Evolutionary conservation across 2,113 vertebrate genomes (phyloP).

Genomic region (Pavo muticus): DNA sequence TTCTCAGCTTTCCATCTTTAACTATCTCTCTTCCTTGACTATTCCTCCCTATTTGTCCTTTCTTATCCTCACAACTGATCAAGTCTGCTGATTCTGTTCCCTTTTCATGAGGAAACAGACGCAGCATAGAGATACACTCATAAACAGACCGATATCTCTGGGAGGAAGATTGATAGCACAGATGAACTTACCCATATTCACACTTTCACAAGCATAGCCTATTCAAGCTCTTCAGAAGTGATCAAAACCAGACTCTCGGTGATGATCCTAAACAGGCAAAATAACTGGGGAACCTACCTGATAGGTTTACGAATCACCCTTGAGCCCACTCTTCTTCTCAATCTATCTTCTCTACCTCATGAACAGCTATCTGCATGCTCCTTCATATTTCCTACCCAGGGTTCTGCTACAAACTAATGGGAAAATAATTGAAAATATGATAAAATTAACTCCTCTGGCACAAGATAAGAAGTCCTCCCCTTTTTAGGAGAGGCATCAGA

Average conservation of each 20-base stretch:
- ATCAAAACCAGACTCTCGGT: not conserved
- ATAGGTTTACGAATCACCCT: not conserved
- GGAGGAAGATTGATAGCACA: not conserved
- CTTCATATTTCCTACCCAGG: not conserved
- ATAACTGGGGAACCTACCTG: not conserved
- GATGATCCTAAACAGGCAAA: not conserved
- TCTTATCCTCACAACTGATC: not conserved
- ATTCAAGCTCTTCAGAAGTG: not conserved
- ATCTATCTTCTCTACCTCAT: not conserved
- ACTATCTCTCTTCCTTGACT: not conserved
- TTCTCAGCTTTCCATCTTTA: not conserved
- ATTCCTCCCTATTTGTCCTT: not conserved
- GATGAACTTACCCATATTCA: not conserved
- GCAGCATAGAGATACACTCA: not conserved
- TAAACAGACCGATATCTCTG: not conserved
- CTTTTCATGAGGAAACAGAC: constrained; percentile 40
- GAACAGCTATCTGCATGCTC: not conserved
- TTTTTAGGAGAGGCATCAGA: not conserved
- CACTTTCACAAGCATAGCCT: not conserved
- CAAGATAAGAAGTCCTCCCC: not conserved
- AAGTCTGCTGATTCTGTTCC: not conserved
- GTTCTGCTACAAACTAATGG: not conserved
- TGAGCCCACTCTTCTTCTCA: not conserved
- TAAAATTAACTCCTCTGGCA: not conserved
- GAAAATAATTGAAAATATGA: not conserved